phyloP scores from a whole-genome alignment of 1,140 invertebrate species.

The Paracyclopina nana region DNA sequence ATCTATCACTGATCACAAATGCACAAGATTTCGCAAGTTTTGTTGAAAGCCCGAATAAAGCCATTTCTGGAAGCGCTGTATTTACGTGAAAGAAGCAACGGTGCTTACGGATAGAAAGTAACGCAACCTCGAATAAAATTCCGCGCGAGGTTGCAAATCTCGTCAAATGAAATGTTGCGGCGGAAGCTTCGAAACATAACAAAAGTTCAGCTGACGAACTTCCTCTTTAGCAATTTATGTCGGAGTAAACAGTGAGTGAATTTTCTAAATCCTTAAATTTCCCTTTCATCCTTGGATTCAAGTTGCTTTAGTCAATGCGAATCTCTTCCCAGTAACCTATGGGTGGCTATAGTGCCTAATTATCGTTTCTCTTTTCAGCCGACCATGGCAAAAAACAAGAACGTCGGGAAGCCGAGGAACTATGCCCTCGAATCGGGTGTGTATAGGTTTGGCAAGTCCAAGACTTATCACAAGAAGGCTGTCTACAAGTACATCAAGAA shows the following conservation, averaged over 20 bases:
- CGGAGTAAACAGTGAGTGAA: background rate
- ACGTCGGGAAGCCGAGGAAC: constrained; percentile 12
- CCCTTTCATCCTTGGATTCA: background rate
- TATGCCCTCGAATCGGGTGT: constrained; percentile 10
- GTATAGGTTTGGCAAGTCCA: constrained; percentile 7
- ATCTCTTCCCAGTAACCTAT: background rate
- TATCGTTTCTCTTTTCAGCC: background rate
- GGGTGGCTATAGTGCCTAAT: background rate
- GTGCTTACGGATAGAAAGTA: no score
- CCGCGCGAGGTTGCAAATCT: no score
- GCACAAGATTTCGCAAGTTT: no score
- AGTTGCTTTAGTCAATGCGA: no score
- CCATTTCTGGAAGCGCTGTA: no score
- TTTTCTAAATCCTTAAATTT: background rate
- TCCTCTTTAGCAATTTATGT: constrained; percentile 2
- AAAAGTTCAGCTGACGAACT: background rate
- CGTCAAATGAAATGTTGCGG: no score
- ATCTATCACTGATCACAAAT: no score
- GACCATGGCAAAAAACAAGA: constrained; percentile 16
- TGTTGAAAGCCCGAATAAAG: no score
- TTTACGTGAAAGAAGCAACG: no score
- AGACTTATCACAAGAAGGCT: constrained; percentile 14
- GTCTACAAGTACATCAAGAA: constrained; percentile 14
- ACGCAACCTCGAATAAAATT: no score
- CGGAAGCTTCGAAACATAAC: no score